Conservation (phyloP, 2,888 invertebrate genomes). For the Ariolimax columbianus region DNA sequence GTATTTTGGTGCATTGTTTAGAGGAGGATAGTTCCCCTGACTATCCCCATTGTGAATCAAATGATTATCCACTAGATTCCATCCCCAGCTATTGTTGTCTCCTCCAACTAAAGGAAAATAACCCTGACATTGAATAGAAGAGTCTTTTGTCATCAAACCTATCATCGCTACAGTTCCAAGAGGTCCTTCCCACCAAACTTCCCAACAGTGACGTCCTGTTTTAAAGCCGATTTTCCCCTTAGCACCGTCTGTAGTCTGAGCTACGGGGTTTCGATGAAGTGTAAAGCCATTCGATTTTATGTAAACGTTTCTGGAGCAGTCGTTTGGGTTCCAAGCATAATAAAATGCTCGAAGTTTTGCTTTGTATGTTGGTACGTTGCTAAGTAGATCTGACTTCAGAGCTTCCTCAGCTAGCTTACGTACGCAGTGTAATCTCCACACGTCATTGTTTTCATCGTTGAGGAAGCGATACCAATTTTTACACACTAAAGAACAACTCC, state of each 20-base stretch:
- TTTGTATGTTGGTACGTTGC: constrained; percentile 92
- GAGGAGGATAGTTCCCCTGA: constrained; percentile 93
- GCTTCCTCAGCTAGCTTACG: constrained; percentile 91
- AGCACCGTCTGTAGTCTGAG: constrained; percentile 97
- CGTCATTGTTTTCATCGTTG: constrained; percentile 94
- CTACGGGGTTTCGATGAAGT: constrained; percentile 97
- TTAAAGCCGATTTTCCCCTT: constrained; percentile 90
- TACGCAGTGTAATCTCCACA: constrained; percentile 94
- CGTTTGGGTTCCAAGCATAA: constrained; percentile 97
- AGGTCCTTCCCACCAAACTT: constrained; percentile 98
- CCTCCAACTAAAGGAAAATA: constrained; percentile 96
- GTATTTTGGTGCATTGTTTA: constrained; percentile 98
- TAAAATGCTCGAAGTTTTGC: constrained; percentile 92
- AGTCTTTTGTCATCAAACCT: constrained; percentile 85
- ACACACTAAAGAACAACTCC: constrained; percentile 94
- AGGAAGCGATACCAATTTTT: constrained; percentile 94
- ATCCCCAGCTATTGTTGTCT: constrained; percentile 99
- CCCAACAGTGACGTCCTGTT: constrained; percentile 96
- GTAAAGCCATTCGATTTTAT: constrained; percentile 98
- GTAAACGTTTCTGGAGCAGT: constrained; percentile 97
- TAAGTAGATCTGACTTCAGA: constrained; percentile 92
- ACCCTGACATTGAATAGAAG: constrained; percentile 94
- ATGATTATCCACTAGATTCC: constrained; percentile 99
- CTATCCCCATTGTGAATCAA: constrained; percentile 96
- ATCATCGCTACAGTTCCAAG: constrained; percentile 98